These are phyloP conservation scores for Tenthredo distinguenda DNA, from an alignment of 2,888 invertebrate species.

Conservation along the genomic window DNA sequence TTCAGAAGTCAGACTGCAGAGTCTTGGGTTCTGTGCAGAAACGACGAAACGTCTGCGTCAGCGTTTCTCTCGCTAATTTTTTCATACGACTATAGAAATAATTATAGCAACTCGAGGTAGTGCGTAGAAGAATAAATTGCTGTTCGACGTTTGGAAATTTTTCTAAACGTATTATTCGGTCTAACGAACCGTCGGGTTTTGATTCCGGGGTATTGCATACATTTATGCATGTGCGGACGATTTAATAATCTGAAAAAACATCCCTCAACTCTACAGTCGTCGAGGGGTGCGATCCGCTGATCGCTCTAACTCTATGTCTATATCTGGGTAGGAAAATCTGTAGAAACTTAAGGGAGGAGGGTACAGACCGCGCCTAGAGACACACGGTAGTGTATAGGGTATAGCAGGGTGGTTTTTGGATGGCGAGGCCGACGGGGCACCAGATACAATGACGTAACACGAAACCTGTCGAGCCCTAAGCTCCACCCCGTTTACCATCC, in stretches of 20 bases:
- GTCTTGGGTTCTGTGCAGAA: neutral
- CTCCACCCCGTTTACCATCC: slow-evolving; percentile 57
- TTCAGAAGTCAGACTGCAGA: neutral
- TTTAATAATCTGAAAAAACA: slow-evolving; percentile 21
- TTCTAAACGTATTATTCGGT: neutral
- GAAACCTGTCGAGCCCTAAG: slow-evolving; percentile 66
- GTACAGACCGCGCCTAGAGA: slow-evolving; percentile 25
- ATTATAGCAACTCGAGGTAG: neutral
- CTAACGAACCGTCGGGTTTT: neutral
- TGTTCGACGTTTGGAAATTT: too few species aligned
- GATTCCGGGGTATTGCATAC: neutral
- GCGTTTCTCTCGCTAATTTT: neutral
- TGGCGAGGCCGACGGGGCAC: slow-evolving; percentile 54
- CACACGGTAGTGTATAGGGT: slow-evolving; percentile 55
- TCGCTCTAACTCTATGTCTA: neutral
- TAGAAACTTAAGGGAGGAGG: slow-evolving; percentile 31
- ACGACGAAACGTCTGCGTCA: neutral
- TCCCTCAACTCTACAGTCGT: slow-evolving; percentile 12
- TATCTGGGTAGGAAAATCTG: slow-evolving; percentile 58
- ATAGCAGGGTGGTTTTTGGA: slow-evolving; percentile 62
- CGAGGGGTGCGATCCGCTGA: neutral
- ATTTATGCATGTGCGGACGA: neutral
- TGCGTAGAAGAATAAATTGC: neutral
- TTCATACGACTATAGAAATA: neutral
- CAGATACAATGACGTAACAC: slow-evolving; percentile 72